Conservation (phyloP, 2,888 invertebrate genomes). For the Leptinotarsa peninsularis region DNA sequence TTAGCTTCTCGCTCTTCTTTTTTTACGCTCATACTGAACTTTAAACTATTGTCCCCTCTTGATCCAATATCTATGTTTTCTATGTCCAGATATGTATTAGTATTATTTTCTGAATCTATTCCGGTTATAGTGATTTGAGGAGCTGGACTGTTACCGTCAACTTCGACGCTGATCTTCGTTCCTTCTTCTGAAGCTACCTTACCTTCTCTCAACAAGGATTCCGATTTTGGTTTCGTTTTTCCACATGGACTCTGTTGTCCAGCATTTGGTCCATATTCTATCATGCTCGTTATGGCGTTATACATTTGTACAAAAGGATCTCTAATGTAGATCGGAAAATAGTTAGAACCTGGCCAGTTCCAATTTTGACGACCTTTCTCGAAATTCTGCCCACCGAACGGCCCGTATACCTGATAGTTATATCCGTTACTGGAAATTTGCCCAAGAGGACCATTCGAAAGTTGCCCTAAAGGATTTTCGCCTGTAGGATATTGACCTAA, state of each 20-base stretch:
- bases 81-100: conserved; percentile 44
- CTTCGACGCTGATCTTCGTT: conserved; percentile 39
- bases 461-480: conserved; percentile 1
- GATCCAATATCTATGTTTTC: conserved; percentile 49
- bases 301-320: conserved; percentile 70
- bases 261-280: conserved; percentile 72
- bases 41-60: conserved; percentile 43
- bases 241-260: conserved; percentile 59
- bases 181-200: conserved; percentile 33
- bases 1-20: conserved; percentile 38
- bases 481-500: conserved; percentile 19
- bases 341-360: conserved; percentile 69
- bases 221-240: conserved; percentile 38
- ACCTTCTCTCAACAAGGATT: conserved; percentile 35
- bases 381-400: conserved; percentile 28
- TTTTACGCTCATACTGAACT: conserved; percentile 45
- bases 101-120: conserved; percentile 29
- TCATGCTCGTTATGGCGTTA: conserved; percentile 69
- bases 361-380: conserved; percentile 53
- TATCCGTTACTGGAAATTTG: conserved; percentile 27
- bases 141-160: conserved; percentile 32
- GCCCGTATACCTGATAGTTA: conserved; percentile 41
- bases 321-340: conserved; percentile 71
- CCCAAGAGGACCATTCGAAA: background rate
- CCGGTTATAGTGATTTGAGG: conserved; percentile 41